Conservation (phyloP, 2,113 vertebrate genomes). For the Mesocricetus auratus region DNA sequence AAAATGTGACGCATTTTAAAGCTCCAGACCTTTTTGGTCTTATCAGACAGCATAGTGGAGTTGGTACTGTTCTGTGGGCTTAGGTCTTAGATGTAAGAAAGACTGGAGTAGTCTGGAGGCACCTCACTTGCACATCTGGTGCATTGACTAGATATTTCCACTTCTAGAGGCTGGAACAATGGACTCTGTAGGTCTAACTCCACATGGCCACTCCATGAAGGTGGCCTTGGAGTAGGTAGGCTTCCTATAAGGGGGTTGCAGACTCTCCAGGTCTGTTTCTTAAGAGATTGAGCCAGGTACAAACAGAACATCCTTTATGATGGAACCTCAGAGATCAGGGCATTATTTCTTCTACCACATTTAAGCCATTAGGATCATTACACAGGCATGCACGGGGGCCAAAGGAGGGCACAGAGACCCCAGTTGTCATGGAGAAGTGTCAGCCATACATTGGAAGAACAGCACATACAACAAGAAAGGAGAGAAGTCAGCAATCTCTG, state of each 20-base stretch:
- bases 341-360: background rate
- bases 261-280: background rate
- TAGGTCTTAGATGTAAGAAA: background rate
- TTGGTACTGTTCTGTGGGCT: background rate
- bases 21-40: background rate
- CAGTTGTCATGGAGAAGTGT: background rate
- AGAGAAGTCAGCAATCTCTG: background rate
- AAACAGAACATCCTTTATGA: background rate
- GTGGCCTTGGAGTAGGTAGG: background rate
- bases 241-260: background rate
- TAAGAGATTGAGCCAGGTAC: background rate
- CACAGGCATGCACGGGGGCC: background rate
- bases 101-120: background rate
- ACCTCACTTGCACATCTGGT: background rate
- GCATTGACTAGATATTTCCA: background rate
- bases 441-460: background rate
- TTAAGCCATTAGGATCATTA: background rate
- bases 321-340: background rate
- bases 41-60: background rate
- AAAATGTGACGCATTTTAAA: background rate
- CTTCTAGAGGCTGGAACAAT: background rate
- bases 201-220: background rate
- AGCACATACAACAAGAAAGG: background rate
- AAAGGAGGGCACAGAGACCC: background rate
- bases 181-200: background rate